phyloP scores from a whole-genome alignment of 2,797 vertebrate genomes.

The Psittacula echo region DNA sequence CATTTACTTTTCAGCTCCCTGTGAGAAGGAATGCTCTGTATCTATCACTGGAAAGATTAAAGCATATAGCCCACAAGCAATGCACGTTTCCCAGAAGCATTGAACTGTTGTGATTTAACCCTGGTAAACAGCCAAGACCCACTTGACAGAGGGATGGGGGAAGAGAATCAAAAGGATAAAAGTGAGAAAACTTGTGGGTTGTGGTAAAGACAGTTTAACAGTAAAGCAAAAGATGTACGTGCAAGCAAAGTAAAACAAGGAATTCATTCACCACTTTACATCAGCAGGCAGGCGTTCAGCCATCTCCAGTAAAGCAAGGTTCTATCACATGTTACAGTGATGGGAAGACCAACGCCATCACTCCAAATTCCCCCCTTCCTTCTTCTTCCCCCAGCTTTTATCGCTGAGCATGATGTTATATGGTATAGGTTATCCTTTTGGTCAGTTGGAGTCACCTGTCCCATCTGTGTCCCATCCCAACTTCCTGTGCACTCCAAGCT shows the following conservation, averaged over 20 bases:
- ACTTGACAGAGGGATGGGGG: background rate
- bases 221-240: background rate
- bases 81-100: background rate
- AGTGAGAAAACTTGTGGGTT: background rate
- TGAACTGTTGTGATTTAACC: background rate
- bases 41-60: background rate
- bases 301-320: background rate
- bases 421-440: background rate
- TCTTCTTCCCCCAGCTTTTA: background rate
- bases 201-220: background rate
- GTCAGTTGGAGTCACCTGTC: background rate
- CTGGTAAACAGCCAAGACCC: background rate
- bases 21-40: background rate
- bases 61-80: background rate
- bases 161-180: background rate
- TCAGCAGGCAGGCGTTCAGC: background rate
- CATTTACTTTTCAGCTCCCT: background rate
- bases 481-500: background rate
- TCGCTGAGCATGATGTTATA: accelerated
- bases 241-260: background rate
- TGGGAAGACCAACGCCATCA: background rate
- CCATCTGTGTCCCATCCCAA: background rate
- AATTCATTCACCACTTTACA: accelerated
- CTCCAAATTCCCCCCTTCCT: background rate
- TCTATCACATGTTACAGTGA: accelerated